Percentiles rank a stretch among this genome's conserved stretches.
These are phyloP conservation scores for Heliconius ismenius DNA, from an alignment of 2,888 invertebrate species.

Conservation along the genomic window DNA sequence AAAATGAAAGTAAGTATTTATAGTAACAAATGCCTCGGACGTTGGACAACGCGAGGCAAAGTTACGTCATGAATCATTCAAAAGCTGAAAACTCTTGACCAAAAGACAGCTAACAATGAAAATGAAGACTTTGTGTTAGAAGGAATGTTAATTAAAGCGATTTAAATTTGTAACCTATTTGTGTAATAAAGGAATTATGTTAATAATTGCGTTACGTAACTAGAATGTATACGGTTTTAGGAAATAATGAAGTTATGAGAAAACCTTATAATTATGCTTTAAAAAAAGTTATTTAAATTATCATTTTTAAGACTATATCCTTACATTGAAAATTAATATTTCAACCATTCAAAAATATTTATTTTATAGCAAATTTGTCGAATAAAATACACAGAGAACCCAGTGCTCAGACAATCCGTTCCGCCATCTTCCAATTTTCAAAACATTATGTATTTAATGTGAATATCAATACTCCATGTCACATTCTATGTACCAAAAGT, in stretches of 20 bases:
- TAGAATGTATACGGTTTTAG: too few species aligned
- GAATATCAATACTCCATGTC: too few species aligned
- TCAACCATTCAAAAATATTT: too few species aligned
- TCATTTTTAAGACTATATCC: too few species aligned
- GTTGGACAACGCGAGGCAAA: conserved; percentile 2
- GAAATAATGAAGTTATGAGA: too few species aligned
- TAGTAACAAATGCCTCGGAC: conserved; percentile 28
- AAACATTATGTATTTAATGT: background rate
- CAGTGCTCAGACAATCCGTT: background rate
- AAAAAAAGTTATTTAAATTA: too few species aligned
- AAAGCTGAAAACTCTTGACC: conserved; percentile 20
- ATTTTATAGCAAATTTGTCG: too few species aligned
- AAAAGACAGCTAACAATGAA: conserved; percentile 2
- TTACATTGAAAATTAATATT: too few species aligned
- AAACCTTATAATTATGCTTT: too few species aligned
- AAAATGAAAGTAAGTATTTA: conserved; percentile 29
- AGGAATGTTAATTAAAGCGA: background rate
- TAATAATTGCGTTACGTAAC: background rate
- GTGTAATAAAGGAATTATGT: background rate
- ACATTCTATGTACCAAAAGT: too few species aligned
- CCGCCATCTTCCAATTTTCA: background rate
- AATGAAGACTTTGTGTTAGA: conserved; percentile 3
- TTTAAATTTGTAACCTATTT: conserved; percentile 1
- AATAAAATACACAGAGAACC: background rate
- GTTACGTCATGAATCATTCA: conserved; percentile 24